phyloP scores from a whole-genome alignment of 2,888 invertebrate genomes.

The Lycaena phlaeas region DNA sequence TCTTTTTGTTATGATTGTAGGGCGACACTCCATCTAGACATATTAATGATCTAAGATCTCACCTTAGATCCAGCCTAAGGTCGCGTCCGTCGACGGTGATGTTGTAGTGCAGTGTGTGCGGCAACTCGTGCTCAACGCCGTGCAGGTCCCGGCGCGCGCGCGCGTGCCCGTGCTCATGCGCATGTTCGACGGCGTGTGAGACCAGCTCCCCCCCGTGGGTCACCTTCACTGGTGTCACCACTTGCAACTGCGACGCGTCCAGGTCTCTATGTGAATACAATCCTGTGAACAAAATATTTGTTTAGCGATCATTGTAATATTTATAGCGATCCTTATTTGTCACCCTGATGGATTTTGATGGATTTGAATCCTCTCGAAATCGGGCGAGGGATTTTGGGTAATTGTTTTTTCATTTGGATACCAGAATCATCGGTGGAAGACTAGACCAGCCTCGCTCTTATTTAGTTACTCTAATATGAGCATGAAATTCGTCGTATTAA shows the following conservation, averaged over 20 bases:
- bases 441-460: too few species aligned
- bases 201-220: conserved; percentile 68
- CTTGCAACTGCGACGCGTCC: conserved; percentile 68
- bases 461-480: too few species aligned
- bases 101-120: conserved; percentile 58
- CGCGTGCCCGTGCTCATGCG: conserved; percentile 62
- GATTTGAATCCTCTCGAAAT: too few species aligned
- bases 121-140: conserved; percentile 38
- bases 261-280: conserved; percentile 63
- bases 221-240: conserved; percentile 76
- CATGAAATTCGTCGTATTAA: too few species aligned
- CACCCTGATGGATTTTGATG: too few species aligned
- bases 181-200: conserved; percentile 69
- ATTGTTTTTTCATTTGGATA: too few species aligned
- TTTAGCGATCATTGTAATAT: neutral
- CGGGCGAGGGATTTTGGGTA: too few species aligned
- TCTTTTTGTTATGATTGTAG: too few species aligned
- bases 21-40: too few species aligned
- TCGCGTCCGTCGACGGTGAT: conserved; percentile 57
- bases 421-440: too few species aligned
- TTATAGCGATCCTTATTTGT: too few species aligned
- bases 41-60: too few species aligned
- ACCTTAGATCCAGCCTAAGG: conserved; percentile 63
- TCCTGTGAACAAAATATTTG: conserved; percentile 32
- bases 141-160: conserved; percentile 64